phyloP scores from a whole-genome alignment of 2,797 vertebrate genomes.

The Rhinatrema bivittatum region DNA sequence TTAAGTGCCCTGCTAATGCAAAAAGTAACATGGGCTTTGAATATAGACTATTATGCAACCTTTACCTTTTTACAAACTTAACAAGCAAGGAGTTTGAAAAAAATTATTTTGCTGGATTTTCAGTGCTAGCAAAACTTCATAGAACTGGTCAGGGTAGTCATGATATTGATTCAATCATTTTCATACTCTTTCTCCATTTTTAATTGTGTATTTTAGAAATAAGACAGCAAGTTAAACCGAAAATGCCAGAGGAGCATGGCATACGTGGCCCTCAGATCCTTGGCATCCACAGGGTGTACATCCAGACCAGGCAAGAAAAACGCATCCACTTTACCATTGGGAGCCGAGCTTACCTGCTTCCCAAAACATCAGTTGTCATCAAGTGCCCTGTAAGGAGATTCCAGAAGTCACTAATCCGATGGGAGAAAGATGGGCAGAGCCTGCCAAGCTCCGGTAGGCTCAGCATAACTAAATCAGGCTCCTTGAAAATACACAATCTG shows the following conservation, averaged over 20 bases:
- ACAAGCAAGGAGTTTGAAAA: conserved; percentile 1
- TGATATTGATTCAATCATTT: conserved; percentile 10
- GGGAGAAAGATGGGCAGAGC: conserved; percentile 73
- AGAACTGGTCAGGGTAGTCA: conserved; percentile 2
- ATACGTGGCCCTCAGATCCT: conserved; percentile 58
- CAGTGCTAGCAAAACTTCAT: neutral
- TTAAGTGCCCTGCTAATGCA: no score
- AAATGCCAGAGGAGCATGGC: conserved; percentile 35
- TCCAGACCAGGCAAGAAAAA: conserved; percentile 75
- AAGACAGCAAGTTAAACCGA: conserved; percentile 40
- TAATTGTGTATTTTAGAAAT: conserved; percentile 47
- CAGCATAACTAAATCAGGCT: conserved; percentile 72
- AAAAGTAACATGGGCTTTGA: no score
- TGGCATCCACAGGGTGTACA: conserved; percentile 64
- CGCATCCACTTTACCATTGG: conserved; percentile 79
- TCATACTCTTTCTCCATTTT: neutral
- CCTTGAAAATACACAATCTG: conserved; percentile 72
- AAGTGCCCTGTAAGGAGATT: conserved; percentile 76
- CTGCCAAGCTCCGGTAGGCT: conserved; percentile 63
- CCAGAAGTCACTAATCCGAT: conserved; percentile 69
- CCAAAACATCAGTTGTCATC: conserved; percentile 78
- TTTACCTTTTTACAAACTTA: no score
- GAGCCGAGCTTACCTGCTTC: conserved; percentile 76
- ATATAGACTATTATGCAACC: no score
- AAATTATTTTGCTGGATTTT: conserved; percentile 4